A percentile compares a stretch with the other conserved stretches of the same genome.
Evolutionary conservation across 2,888 invertebrate species (phyloP).

Genomic region (Polyploca ridens): DNA sequence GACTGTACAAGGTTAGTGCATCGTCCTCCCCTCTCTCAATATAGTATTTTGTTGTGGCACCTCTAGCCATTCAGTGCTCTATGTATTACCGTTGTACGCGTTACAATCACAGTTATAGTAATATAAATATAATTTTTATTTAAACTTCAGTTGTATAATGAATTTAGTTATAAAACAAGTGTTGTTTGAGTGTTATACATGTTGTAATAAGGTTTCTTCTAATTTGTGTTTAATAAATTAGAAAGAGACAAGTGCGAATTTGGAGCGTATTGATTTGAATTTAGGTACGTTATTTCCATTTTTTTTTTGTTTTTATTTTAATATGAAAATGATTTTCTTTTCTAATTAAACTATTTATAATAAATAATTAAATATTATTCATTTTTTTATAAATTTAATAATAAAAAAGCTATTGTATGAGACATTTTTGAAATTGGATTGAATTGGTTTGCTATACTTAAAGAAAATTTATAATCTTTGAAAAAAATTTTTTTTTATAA

Average conservation of each 20-base stretch:
- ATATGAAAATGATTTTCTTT: neutral
- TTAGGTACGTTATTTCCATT: neutral
- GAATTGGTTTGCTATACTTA: too few species aligned
- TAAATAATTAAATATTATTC: neutral
- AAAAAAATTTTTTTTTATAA: too few species aligned
- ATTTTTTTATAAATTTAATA: too few species aligned
- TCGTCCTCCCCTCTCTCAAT: constrained; percentile 35
- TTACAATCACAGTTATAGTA: constrained; percentile 19
- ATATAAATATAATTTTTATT: constrained; percentile 2
- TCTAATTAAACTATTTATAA: neutral
- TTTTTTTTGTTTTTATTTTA: neutral
- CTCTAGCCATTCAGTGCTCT: constrained; percentile 45
- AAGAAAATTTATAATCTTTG: too few species aligned
- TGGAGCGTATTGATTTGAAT: neutral
- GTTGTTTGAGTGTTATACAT: constrained; percentile 20
- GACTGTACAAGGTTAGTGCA: constrained; percentile 24
- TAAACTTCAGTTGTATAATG: constrained; percentile 13
- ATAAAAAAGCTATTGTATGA: too few species aligned
- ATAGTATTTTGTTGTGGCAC: constrained; percentile 21
- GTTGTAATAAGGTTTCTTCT: constrained; percentile 44
- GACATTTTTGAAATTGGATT: too few species aligned
- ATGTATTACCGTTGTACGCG: constrained; percentile 34
- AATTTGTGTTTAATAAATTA: constrained; percentile 58
- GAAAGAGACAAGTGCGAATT: constrained; percentile 37
- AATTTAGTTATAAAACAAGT: neutral